Evolutionary conservation across 2,797 vertebrate genomes (phyloP), one percentile per base, ranked within the genome.

Genomic region (Lemur catta): DNA sequence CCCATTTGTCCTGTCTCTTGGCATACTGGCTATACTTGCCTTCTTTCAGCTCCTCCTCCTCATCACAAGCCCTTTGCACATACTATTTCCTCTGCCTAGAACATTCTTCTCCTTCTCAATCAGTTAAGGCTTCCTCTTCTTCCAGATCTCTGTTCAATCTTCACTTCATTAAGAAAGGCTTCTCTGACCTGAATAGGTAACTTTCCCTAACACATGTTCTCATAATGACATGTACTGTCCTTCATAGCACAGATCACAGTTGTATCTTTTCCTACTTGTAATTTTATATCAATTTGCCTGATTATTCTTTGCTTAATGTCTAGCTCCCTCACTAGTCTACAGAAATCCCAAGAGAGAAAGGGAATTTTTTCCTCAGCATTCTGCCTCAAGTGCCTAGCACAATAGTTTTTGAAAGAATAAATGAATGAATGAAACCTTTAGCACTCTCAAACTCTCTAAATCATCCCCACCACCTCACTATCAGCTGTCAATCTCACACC

Each of bases 341-440:
- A 35, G 28, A 84, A 94, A 20, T 91, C 86, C 10, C 55, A 91
- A 65, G 38, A 81, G 4, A 6, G 26, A 48, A 94, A 71, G 28
- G 12, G 7, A 69, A 10, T 88, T 35, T 89, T 92, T 94, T 55
- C 7, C 24, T 89, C 75, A 87, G 15, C 57, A 50, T 87, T 92
- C 81, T 84, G 26, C n/a, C 33, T 33, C 15, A 91, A 94, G 38
- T 87, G 41, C 6, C 35, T 55, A 84, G 55, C 33, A 79, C 46
- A 94, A 69, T 1, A 92, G 48, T 55, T 82, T 35, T 24, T 84
- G 52, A 69, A 87, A 74, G 85, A 79, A 63, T 50, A 33, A 76
- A 80, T 41, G 2, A 94, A 91, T 46, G 3, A 94, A 91, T 67
- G 41, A 96, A 97, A 78, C 20, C 13, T 84, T 95, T 50, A 69